phyloP scores from a whole-genome alignment of 2,113 vertebrate species.

The Eleginops maclovinus region DNA sequence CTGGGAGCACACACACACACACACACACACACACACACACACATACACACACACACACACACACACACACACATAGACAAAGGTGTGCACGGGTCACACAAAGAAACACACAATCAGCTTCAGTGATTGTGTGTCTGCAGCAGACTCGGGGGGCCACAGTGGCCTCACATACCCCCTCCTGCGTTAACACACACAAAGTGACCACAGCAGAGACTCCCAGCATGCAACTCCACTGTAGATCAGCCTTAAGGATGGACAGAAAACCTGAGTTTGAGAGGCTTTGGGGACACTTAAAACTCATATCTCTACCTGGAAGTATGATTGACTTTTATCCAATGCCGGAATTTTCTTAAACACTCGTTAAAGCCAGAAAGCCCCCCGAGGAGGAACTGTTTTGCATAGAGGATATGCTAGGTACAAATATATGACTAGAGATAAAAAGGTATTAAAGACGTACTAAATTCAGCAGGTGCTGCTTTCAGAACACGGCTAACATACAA shows the following conservation, averaged over 20 bases:
- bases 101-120: conserved; percentile 31
- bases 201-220: conserved; percentile 9
- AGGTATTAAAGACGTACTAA: too few species aligned
- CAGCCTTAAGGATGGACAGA: neutral
- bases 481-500: too few species aligned
- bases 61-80: conserved; percentile 44
- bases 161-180: conserved; percentile 32
- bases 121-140: conserved; percentile 20
- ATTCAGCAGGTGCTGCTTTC: too few species aligned
- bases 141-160: neutral
- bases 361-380: too few species aligned
- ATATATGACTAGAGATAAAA: too few species aligned
- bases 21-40: conserved; percentile 14
- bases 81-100: conserved; percentile 23
- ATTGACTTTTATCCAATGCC: too few species aligned
- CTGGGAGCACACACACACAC: conserved; percentile 41
- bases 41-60: conserved; percentile 23
- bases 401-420: too few species aligned
- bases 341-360: too few species aligned
- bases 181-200: conserved; percentile 9
- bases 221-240: conserved; percentile 7
- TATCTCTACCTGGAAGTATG: too few species aligned
- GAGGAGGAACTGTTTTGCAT: neutral
- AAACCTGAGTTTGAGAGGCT: neutral
- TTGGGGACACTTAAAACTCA: too few species aligned